Base-by-base conservation (phyloP, 2,888 invertebrate genomes). In the Spialia ferax region DNA sequence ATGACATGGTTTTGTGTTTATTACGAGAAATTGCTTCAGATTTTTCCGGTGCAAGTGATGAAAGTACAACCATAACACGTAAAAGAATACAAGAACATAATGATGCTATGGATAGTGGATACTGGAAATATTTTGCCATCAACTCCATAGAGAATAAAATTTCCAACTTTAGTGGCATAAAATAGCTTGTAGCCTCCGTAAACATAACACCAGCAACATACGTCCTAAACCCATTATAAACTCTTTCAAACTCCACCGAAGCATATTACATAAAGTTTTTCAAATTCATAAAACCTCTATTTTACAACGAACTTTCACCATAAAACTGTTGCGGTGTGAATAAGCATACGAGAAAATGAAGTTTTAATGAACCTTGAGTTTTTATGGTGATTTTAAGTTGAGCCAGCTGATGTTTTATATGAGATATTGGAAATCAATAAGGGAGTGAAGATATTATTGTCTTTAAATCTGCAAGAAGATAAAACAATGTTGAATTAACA, bases 271-370 rank as follows among this genome's bases (percentile, higher is more conserved):
- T 35, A 20, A 50, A 50, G 35, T 50, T 57, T 50, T 35, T 15
- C 23, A 59, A 65, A 35, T 59, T 57, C 57, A 48, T 45, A 48
- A 57, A 64, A 56, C 35, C 50, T 70, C 60, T 69, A 70, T 66
- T 64, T 64, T 56, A 66, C 64, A 61, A 57, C 61, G 13, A 74
- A 75, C 73, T 76, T 74, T 69, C 26, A 48, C 65, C 68, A 73
- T 71, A 69, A 72, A 73, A 70, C 71, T 61, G 70, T 68, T 69
- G 57, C 60, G 45, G 70, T 71, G 74, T 71, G 69, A 75, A 76
- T 75, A 75, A 76, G 75, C 74, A 74, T 72, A 72, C 67, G 68
- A 65, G 54, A 64, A 63, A 55, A 66, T 63, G 50, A 71, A 74
- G 63, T 75, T 77, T 75, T 75, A 77, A 75, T 75, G 75, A 74